Percentiles rank a stretch among this genome's conserved stretches.
These are phyloP conservation scores for Crenichthys baileyi DNA, from an alignment of 2,797 vertebrate genomes.

Conservation along the genomic window DNA sequence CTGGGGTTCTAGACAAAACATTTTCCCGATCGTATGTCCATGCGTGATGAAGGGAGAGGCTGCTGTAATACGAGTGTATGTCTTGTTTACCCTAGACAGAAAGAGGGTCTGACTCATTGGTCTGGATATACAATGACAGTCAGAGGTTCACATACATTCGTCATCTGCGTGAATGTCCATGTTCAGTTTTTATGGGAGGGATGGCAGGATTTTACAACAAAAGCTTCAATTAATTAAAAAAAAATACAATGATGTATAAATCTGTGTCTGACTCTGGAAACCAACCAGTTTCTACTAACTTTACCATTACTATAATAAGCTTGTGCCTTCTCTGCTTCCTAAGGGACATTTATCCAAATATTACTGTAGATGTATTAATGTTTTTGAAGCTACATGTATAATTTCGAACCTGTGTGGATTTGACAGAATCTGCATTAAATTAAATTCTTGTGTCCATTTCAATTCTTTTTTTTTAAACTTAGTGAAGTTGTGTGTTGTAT, in stretches of 20 bases:
- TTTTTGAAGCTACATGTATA: no score
- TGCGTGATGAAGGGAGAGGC: background rate
- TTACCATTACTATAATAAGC: background rate
- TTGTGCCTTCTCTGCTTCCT: no score
- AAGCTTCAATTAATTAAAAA: background rate
- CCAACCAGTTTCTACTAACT: background rate
- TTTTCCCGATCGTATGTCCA: background rate
- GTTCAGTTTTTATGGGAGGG: background rate
- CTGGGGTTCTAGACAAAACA: conserved; percentile 2
- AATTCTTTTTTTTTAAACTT: background rate
- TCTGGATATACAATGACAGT: background rate
- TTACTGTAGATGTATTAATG: no score
- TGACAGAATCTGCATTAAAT: background rate
- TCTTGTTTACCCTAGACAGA: background rate
- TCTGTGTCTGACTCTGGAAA: background rate
- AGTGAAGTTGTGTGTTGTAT: background rate
- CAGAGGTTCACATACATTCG: background rate
- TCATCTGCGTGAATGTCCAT: background rate
- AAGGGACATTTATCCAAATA: no score
- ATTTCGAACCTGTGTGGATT: no score
- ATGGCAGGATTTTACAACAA: background rate
- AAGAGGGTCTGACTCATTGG: background rate
- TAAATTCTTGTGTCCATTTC: background rate
- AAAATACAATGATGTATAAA: background rate
- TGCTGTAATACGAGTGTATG: background rate